A percentile compares a stretch with the other conserved stretches of the same genome.
phyloP scores from a whole-genome alignment of 2,888 invertebrate species.

The Drosophila leonis region DNA sequence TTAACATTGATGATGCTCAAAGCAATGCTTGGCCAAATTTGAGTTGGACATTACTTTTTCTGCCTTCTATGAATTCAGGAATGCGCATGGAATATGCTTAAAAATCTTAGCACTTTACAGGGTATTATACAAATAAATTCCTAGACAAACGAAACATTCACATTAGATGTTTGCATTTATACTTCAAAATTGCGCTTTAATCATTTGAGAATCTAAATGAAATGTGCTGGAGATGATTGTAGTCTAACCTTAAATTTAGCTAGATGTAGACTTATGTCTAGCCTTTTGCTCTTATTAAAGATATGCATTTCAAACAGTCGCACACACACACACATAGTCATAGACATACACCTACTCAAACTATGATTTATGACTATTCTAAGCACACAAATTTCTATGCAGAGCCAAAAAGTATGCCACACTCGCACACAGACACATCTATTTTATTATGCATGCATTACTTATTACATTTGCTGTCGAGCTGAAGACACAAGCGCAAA shows the following conservation, averaged over 20 bases:
- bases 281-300: conserved; percentile 10
- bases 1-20: too few species aligned
- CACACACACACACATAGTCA: neutral
- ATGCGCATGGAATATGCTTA: too few species aligned
- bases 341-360: conserved; percentile 9
- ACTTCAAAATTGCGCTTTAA: too few species aligned
- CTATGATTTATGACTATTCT: conserved; percentile 52
- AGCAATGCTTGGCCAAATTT: too few species aligned
- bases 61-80: too few species aligned
- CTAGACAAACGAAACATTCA: too few species aligned
- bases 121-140: too few species aligned
- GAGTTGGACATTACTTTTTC: too few species aligned
- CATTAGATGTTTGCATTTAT: too few species aligned
- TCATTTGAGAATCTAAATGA: neutral
- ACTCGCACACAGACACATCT: conserved; percentile 19
- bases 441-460: conserved; percentile 63
- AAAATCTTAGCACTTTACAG: too few species aligned
- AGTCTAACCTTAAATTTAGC: neutral
- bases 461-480: conserved; percentile 59
- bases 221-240: neutral
- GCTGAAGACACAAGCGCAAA: conserved; percentile 4
- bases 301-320: neutral
- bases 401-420: conserved; percentile 55
- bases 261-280: neutral
- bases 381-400: conserved; percentile 50